These are phyloP conservation scores for Montipora capitata DNA, from an alignment of 92 coral and sea anemone genomes.

Conservation along the genomic window DNA sequence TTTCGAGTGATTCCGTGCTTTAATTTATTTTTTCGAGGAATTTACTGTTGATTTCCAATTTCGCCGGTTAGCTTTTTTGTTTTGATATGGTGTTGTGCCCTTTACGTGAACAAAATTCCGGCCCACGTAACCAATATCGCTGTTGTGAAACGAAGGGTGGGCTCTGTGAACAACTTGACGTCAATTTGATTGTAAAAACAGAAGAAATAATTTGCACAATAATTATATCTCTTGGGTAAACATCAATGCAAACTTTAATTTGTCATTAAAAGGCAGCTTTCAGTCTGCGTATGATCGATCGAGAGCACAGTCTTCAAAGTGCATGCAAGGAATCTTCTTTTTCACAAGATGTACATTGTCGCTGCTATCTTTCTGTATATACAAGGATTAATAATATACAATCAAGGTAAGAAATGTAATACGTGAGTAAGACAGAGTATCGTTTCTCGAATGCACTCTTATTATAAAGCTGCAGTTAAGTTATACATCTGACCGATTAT, in stretches of 20 bases:
- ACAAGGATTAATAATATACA: neutral
- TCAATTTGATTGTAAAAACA: neutral
- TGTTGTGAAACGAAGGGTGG: neutral
- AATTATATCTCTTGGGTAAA: neutral
- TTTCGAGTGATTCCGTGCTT: too few relatives aligned
- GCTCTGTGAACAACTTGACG: neutral
- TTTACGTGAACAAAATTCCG: neutral
- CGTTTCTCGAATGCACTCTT: neutral
- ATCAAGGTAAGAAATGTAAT: too few relatives aligned
- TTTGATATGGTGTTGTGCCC: neutral
- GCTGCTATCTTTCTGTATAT: neutral
- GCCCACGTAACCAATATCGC: neutral
- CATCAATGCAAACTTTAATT: neutral
- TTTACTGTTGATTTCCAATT: neutral
- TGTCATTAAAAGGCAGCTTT: neutral
- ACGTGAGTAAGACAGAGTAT: neutral
- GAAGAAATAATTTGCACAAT: constrained; percentile 36
- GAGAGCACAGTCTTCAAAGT: too few relatives aligned
- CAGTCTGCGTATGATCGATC: too few relatives aligned
- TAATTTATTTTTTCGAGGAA: neutral
- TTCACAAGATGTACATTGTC: neutral
- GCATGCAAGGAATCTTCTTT: too few relatives aligned
- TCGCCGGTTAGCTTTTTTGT: neutral
- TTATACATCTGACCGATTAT: too few relatives aligned
- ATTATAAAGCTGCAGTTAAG: too few relatives aligned